Evolutionary conservation across 2,113 vertebrate genomes (phyloP).

Genomic region (Rhinolophus ferrumequinum): DNA sequence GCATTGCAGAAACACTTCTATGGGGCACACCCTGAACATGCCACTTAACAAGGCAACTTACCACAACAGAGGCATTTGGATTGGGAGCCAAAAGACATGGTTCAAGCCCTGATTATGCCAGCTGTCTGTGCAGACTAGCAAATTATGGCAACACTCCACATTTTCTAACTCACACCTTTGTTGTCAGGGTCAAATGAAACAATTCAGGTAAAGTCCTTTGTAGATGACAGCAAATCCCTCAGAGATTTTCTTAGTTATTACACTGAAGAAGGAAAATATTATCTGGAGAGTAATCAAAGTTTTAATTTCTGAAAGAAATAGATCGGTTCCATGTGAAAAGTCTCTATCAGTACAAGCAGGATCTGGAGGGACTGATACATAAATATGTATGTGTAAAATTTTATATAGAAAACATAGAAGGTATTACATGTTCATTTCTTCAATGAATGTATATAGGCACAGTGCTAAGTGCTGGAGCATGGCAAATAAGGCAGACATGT

Average conservation of each 20-base stretch:
- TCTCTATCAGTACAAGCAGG: neutral
- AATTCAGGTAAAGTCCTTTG: neutral
- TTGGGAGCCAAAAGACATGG: neutral
- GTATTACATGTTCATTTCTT: neutral
- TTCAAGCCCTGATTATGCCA: neutral
- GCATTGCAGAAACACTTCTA: neutral
- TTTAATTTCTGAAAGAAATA: constrained; percentile 52
- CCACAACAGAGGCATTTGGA: neutral
- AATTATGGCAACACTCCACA: neutral
- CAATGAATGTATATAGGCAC: neutral
- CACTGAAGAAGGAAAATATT: neutral
- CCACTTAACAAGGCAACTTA: neutral
- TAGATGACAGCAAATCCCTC: neutral
- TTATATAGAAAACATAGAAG: neutral
- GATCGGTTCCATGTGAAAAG: neutral
- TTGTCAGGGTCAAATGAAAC: neutral
- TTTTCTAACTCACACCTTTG: neutral
- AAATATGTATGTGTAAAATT: neutral
- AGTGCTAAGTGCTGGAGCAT: neutral
- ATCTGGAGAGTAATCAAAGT: neutral
- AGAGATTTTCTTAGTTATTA: neutral
- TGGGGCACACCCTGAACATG: neutral
- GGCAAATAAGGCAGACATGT: neutral
- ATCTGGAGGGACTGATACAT: neutral
- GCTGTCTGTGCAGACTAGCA: neutral